phyloP scores from a whole-genome alignment of 2,888 invertebrate genomes.

The Caenorhabditis drosophilae region DNA sequence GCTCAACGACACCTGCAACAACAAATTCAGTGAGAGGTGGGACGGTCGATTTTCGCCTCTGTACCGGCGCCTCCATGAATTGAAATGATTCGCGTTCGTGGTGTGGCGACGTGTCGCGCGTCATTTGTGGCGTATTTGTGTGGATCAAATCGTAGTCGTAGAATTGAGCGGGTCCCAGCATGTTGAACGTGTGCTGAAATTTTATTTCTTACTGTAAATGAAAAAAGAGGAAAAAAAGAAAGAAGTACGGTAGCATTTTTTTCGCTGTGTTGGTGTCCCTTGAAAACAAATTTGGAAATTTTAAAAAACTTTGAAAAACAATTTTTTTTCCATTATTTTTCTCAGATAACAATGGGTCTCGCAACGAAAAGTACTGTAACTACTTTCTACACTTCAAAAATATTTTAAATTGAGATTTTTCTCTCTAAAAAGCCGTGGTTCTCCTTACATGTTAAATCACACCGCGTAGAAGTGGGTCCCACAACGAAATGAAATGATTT shows the following conservation, averaged over 20 bases:
- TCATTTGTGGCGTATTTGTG: constrained; percentile 6
- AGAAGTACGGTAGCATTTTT: not conserved
- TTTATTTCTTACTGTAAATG: not conserved
- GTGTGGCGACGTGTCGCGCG: constrained; percentile 5
- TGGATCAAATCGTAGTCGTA: constrained; percentile 21
- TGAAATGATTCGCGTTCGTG: constrained; percentile 22
- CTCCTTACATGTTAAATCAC: too few species aligned
- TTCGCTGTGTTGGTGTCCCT: too few species aligned
- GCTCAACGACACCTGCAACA: constrained; percentile 27
- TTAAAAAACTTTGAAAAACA: too few species aligned
- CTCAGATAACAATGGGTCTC: too few species aligned
- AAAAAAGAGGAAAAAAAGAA: not conserved
- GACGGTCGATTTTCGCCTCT: not conserved
- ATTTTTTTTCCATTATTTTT: too few species aligned
- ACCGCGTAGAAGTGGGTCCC: too few species aligned
- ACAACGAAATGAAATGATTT: too few species aligned
- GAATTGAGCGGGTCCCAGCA: constrained; percentile 30
- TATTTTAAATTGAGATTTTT: too few species aligned
- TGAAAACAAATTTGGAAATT: too few species aligned
- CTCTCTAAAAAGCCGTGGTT: too few species aligned
- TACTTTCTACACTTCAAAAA: too few species aligned
- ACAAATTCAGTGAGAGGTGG: not conserved
- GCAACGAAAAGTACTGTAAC: too few species aligned
- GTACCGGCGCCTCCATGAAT: constrained; percentile 35
- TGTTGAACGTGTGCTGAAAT: constrained; percentile 32